Evolutionary conservation across 2,797 vertebrate species (phyloP).

Genomic region (Pipistrellus nathusii): DNA sequence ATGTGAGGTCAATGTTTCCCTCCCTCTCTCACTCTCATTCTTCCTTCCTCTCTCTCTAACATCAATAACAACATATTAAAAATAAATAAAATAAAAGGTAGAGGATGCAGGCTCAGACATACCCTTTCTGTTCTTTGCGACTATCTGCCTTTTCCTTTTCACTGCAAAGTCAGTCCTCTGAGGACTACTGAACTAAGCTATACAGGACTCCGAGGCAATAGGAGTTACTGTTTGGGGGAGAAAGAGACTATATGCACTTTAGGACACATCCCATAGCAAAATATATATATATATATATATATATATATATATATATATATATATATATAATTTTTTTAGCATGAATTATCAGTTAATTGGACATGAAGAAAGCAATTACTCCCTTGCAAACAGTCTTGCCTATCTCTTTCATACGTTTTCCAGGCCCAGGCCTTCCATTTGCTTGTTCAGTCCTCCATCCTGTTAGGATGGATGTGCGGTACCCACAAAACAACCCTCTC

Average conservation of each 20-base stretch:
- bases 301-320: too few relatives aligned
- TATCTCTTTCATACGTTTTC: background rate
- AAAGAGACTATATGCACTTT: conserved; percentile 33
- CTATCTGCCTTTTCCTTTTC: background rate
- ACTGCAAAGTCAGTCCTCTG: conserved; percentile 29
- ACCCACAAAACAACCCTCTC: background rate
- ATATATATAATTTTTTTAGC: background rate
- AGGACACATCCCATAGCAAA: conserved; percentile 45
- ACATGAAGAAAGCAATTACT: background rate
- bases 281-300: too few relatives aligned
- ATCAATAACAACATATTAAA: background rate
- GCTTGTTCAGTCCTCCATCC: background rate
- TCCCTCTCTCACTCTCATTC: background rate
- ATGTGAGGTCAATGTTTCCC: background rate
- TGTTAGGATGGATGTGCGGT: background rate
- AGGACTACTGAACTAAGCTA: conserved; percentile 27
- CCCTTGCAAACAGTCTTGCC: conserved; percentile 17
- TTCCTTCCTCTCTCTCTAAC: background rate
- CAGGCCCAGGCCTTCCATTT: conserved; percentile 9
- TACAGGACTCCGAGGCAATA: conserved; percentile 16
- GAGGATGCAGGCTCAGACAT: background rate
- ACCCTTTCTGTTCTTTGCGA: conserved; percentile 21
- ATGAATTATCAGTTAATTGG: conserved; percentile 36
- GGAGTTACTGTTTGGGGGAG: background rate
- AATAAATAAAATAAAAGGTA: background rate